phyloP scores from a whole-genome alignment of 2,888 invertebrate genomes.

The Cataglyphis rosenhaueri region DNA sequence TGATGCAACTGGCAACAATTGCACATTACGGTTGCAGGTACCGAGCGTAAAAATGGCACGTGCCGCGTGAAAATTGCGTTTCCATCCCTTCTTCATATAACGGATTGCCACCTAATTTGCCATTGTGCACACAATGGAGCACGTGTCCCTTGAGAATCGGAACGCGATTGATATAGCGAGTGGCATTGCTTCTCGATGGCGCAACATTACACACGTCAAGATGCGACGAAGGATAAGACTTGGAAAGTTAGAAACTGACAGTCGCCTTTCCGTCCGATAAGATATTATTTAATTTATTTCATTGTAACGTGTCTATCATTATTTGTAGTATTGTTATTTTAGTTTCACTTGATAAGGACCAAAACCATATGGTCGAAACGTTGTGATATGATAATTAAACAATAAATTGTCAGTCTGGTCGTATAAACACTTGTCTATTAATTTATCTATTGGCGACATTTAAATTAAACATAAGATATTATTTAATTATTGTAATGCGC shows the following conservation, averaged over 20 bases:
- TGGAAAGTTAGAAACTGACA: slow-evolving; percentile 6
- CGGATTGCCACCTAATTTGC: slow-evolving; percentile 71
- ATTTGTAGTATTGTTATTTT: no score
- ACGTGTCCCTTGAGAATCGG: slow-evolving; percentile 78
- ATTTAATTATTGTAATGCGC: background rate
- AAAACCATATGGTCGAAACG: no score
- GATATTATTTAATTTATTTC: no score
- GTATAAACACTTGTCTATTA: no score
- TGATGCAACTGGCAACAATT: slow-evolving; percentile 52
- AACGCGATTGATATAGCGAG: slow-evolving; percentile 76
- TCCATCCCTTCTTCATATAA: slow-evolving; percentile 57
- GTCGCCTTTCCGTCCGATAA: background rate
- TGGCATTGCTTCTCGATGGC: slow-evolving; percentile 62
- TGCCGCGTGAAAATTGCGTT: slow-evolving; percentile 52
- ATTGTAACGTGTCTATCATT: no score
- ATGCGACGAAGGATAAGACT: slow-evolving; percentile 36
- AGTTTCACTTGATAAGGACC: no score
- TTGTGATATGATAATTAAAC: no score
- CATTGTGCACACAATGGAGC: slow-evolving; percentile 68
- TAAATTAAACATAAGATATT: background rate
- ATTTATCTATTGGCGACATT: no score
- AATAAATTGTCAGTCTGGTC: no score
- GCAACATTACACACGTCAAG: slow-evolving; percentile 50
- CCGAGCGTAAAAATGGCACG: slow-evolving; percentile 59
- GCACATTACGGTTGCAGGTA: slow-evolving; percentile 29